These are phyloP conservation scores for Lycaon pictus DNA, from an alignment of 2,113 vertebrate species.

Conservation along the genomic window DNA sequence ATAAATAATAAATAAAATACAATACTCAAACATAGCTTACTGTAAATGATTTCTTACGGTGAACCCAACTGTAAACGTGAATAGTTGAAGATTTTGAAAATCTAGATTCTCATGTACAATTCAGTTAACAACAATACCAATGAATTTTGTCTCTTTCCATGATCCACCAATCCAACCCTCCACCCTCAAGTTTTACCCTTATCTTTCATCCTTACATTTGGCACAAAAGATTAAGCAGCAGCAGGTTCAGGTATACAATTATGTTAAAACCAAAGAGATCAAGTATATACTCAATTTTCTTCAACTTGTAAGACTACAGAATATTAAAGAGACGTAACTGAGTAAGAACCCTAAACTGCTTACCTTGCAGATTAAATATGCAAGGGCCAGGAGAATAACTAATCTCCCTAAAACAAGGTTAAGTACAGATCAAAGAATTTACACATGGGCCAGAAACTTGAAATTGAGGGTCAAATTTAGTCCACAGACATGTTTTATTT, in stretches of 20 bases:
- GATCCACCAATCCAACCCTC: not conserved
- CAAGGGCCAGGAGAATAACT: not conserved
- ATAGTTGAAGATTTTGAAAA: constrained; percentile 21
- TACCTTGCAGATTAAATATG: constrained; percentile 46
- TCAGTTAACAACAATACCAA: not conserved
- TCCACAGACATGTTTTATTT: not conserved
- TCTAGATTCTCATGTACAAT: constrained; percentile 25
- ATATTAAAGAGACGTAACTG: not conserved
- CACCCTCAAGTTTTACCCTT: not conserved
- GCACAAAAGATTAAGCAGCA: not conserved
- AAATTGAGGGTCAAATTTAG: not conserved
- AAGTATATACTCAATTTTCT: not conserved
- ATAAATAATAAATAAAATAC: too few species aligned
- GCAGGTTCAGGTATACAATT: not conserved
- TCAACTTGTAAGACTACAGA: not conserved
- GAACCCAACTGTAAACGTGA: not conserved
- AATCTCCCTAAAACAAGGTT: not conserved
- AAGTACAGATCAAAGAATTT: not conserved
- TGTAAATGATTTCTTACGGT: not conserved
- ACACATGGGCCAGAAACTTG: not conserved
- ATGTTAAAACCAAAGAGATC: constrained; percentile 2
- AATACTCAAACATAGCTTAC: constrained; percentile 8
- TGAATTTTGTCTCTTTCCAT: constrained; percentile 15
- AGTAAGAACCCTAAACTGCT: not conserved
- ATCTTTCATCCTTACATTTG: not conserved